These are phyloP conservation scores for Diglossa cyanea DNA, from an alignment of 2,797 vertebrate species.

Conservation along the genomic window DNA sequence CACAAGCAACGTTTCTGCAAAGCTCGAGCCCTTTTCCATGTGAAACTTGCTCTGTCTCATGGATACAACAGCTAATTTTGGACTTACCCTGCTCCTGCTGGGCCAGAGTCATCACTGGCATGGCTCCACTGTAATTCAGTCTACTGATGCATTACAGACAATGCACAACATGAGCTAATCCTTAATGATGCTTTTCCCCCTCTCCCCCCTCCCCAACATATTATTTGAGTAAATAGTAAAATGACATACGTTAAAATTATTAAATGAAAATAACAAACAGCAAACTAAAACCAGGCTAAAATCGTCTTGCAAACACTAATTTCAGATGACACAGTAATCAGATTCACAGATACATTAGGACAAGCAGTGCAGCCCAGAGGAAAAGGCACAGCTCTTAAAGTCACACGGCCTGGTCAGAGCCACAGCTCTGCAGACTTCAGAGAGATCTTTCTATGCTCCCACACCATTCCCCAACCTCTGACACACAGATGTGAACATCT, in stretches of 20 bases:
- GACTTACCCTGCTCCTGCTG: conserved; percentile 45
- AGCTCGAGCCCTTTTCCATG: background rate
- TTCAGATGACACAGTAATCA: background rate
- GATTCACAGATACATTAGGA: background rate
- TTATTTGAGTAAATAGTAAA: background rate
- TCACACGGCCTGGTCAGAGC: background rate
- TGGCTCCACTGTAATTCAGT: conserved; percentile 46
- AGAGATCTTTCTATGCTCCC: background rate
- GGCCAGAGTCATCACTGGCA: conserved; percentile 59
- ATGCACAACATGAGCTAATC: conserved; percentile 39
- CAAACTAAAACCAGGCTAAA: background rate
- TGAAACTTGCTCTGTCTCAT: conserved; percentile 14
- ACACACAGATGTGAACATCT: accelerated
- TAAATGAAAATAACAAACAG: background rate
- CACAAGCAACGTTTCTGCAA: background rate
- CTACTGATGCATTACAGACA: conserved; percentile 42
- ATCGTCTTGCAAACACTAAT: background rate
- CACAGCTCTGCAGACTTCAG: background rate
- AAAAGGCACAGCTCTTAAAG: background rate
- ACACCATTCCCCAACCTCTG: background rate
- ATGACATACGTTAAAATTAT: background rate
- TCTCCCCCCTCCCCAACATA: background rate
- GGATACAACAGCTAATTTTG: conserved; percentile 64
- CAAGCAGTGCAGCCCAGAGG: background rate
- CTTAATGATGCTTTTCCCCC: background rate